phyloP scores from a whole-genome alignment of 2,797 vertebrate genomes.

The Anguilla megastoma region DNA sequence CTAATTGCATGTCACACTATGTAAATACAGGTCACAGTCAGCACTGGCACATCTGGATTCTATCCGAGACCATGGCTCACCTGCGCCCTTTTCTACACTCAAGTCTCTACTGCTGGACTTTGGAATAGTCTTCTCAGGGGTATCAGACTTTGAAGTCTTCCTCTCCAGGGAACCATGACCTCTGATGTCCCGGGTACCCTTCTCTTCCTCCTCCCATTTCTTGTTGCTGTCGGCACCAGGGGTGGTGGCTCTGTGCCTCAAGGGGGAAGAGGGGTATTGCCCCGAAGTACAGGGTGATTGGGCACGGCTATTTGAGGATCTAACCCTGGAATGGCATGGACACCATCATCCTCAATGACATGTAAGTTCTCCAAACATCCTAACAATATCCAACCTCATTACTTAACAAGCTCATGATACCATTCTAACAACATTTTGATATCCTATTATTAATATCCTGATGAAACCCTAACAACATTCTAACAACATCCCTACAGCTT shows the following conservation, averaged over 20 bases:
- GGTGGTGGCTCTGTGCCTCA: slow-evolving; percentile 74
- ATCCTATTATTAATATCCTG: neutral
- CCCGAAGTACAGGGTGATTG: slow-evolving; percentile 86
- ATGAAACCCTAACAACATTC: neutral
- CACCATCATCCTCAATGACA: neutral
- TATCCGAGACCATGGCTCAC: slow-evolving; percentile 23
- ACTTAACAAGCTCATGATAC: neutral
- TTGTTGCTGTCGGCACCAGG: slow-evolving; percentile 71
- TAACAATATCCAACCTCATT: neutral
- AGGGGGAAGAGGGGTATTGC: slow-evolving; percentile 81
- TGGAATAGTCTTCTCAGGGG: slow-evolving; percentile 65
- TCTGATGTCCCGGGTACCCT: slow-evolving; percentile 64
- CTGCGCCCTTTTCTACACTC: slow-evolving; percentile 47
- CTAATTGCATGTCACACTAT: neutral
- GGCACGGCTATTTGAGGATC: slow-evolving; percentile 79
- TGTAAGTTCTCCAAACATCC: neutral
- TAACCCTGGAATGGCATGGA: slow-evolving; percentile 58
- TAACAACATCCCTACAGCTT: neutral
- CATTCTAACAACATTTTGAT: neutral
- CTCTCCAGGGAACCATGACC: slow-evolving; percentile 68
- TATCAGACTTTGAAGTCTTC: slow-evolving; percentile 67
- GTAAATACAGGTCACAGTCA: neutral
- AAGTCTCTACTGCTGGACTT: slow-evolving; percentile 77
- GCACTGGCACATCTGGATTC: neutral
- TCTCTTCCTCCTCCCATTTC: slow-evolving; percentile 70